Evolutionary conservation across 92 coral and sea anemone genomes (phyloP).

Genomic region (Anthopleura xanthogrammica): DNA sequence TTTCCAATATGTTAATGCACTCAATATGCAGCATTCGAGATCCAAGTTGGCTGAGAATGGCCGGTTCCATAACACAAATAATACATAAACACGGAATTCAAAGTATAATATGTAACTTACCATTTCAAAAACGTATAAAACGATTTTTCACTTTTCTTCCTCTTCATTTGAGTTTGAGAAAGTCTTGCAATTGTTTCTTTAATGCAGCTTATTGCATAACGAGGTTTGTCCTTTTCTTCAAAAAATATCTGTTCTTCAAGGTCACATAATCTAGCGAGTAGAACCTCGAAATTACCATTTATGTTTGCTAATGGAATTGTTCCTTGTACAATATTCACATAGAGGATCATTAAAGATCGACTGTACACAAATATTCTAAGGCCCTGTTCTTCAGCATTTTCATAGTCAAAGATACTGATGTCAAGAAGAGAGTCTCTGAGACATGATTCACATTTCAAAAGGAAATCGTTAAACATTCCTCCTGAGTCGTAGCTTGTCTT

Average conservation of each 20-base stretch:
- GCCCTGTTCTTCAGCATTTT: too few relatives aligned
- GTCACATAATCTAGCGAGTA: neutral
- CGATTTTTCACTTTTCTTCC: neutral
- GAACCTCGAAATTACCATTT: neutral
- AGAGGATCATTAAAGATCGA: too few relatives aligned
- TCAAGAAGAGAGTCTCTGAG: too few relatives aligned
- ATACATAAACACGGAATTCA: too few relatives aligned
- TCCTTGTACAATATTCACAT: neutral
- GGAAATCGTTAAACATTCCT: too few relatives aligned
- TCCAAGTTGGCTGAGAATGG: too few relatives aligned
- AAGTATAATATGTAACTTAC: neutral
- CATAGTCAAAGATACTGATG: too few relatives aligned
- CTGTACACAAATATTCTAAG: too few relatives aligned
- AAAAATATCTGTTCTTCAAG: neutral
- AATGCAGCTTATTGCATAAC: slow-evolving; percentile 20
- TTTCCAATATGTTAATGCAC: too few relatives aligned
- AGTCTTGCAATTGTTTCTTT: neutral
- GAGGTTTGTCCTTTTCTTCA: neutral
- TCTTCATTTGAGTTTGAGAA: too few relatives aligned
- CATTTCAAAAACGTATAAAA: slow-evolving; percentile 6
- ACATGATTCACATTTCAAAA: too few relatives aligned
- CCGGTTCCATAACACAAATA: neutral
- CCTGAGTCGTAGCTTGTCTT: neutral
- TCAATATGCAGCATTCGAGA: too few relatives aligned
- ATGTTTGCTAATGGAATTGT: neutral